These are phyloP conservation scores for Jacana jacana DNA, from an alignment of 2,113 vertebrate species.

Conservation along the genomic window DNA sequence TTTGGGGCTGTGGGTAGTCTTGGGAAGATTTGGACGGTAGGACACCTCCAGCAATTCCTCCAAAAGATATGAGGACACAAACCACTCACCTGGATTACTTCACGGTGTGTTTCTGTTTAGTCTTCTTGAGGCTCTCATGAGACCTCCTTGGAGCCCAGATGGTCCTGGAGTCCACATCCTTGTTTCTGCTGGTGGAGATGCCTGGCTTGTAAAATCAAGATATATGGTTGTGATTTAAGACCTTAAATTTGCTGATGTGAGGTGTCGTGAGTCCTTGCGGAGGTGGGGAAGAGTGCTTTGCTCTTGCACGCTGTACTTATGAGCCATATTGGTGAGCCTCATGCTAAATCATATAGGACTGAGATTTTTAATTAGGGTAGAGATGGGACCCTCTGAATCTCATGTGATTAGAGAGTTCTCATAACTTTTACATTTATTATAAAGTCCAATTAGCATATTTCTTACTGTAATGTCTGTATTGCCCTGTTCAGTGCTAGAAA, in stretches of 20 bases:
- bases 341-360: not conserved
- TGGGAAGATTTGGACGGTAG: not conserved
- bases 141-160: not conserved
- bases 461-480: conserved; percentile 29
- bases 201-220: not conserved
- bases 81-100: not conserved
- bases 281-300: not conserved
- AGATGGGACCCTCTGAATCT: not conserved
- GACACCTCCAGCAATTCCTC: not conserved
- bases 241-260: not conserved
- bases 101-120: not conserved
- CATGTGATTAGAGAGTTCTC: conserved; percentile 9
- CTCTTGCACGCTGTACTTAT: not conserved
- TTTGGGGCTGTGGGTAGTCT: not conserved
- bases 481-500: not conserved
- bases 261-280: not conserved
- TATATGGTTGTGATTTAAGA: not conserved
- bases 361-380: conserved; percentile 39
- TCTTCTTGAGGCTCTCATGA: not conserved
- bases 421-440: conserved; percentile 34
- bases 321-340: not conserved
- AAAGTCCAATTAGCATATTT: conserved; percentile 27
- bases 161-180: not conserved
- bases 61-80: not conserved
- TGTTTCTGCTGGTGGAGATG: not conserved